phyloP scores from a whole-genome alignment of 1,140 invertebrate species.

The Cardiocondyla obscurior region DNA sequence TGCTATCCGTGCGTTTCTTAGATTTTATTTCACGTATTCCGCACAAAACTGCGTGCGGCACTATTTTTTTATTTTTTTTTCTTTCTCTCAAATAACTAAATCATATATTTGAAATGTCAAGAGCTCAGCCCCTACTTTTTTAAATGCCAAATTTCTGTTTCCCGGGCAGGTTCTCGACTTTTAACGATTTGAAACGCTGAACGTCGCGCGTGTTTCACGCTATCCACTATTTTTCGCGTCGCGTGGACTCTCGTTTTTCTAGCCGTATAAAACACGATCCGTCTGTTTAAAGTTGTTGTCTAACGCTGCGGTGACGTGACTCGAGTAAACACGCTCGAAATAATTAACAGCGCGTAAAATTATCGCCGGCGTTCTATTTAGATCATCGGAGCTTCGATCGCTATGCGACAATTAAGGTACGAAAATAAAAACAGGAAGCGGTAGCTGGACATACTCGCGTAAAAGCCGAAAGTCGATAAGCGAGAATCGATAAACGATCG shows the following conservation, averaged over 20 bases:
- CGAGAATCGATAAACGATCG: constrained; percentile 46
- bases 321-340: constrained; percentile 45
- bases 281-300: neutral
- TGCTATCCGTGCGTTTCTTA: neutral
- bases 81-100: too few species aligned
- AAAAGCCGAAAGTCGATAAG: constrained; percentile 13
- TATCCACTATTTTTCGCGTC: neutral
- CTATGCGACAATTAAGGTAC: neutral
- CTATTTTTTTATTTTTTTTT: too few species aligned
- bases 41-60: neutral
- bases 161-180: neutral
- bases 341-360: constrained; percentile 58
- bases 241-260: neutral
- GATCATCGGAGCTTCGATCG: constrained; percentile 47
- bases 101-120: neutral
- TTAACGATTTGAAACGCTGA: neutral
- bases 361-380: constrained; percentile 47
- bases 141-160: neutral
- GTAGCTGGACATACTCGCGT: constrained; percentile 9
- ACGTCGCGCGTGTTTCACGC: neutral
- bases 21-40: neutral
- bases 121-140: neutral
- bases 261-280: neutral
- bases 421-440: constrained; percentile 52
- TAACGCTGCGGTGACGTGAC: neutral